Evolutionary conservation across 2,888 invertebrate species (phyloP), one percentile per base, ranked within the genome.

Genomic region (Peribatodes rhomboidaria): DNA sequence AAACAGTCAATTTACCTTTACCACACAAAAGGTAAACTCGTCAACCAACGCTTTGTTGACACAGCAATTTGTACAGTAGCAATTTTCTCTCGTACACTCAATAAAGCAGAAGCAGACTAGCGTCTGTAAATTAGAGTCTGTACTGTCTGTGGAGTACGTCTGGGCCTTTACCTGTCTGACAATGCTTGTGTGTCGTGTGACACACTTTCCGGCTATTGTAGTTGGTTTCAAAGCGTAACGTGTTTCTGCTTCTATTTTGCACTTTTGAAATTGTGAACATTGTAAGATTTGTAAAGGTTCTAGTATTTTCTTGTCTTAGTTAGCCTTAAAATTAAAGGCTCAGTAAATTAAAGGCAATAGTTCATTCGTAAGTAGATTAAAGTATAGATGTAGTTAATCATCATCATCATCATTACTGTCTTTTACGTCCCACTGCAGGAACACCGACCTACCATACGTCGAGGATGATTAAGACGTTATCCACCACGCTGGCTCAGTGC

Each of bases 1-100:
- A 13, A n/a, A 37, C 37, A 11, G 6, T 6, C 4, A 13, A n/a
- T 22, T 13, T 27, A 14, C n/a, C 47, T 16, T 33, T 20, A 27
- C n/a, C 8, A 1, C 14, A 16, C 31, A 49, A 31, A 16, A 27
- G 27, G 27, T 27, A 49, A n/a, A 16, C 31, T 6, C 1, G 31
- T 31, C 54, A 54, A 31, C 11, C 42, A 27, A 50, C 42, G 58
- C 49, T 50, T 47, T 47, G 39, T 47, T 13, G 27, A 16, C 44
- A 52, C 41, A 55, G 61, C 56, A 62, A 62, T 56, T 61, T 56
- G 14, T n/a, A n/a, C n/a, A n/a, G n/a, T n/a, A n/a, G n/a, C n/a
- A n/a, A n/a, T n/a, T n/a, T n/a, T n/a, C n/a, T n/a, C n/a, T n/a
- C n/a, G n/a, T n/a, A n/a, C n/a, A n/a, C n/a, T n/a, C n/a, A n/a